Percentiles rank a stretch among this genome's conserved stretches.
Evolutionary conservation across 2,797 vertebrate genomes (phyloP).

Genomic region (Monodelphis domestica): DNA sequence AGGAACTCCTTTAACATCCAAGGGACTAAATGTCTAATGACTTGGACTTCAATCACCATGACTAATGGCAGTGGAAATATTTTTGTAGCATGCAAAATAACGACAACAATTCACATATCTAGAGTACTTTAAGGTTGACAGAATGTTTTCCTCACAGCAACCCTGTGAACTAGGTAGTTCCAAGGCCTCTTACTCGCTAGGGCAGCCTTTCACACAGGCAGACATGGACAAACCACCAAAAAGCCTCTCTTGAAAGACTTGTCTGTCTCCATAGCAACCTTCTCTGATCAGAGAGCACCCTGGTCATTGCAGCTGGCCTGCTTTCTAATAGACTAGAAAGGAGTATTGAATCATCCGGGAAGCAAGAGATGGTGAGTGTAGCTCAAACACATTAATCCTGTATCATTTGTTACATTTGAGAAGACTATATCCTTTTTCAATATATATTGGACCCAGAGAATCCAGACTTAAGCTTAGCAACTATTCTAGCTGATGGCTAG

Average conservation of each 20-base stretch:
- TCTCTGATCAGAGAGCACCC: background rate
- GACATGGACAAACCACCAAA: background rate
- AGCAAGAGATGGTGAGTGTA: background rate
- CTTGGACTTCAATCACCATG: background rate
- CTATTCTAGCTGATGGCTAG: background rate
- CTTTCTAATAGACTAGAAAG: background rate
- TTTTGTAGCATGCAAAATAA: background rate
- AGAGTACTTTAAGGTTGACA: background rate
- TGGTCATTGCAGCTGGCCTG: background rate
- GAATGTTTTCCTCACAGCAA: background rate
- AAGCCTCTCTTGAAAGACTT: background rate
- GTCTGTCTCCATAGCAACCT: conserved; percentile 5
- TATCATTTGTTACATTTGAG: background rate
- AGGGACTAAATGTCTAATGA: background rate
- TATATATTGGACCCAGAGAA: background rate
- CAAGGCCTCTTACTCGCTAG: background rate
- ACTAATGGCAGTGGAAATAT: background rate
- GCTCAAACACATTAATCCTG: background rate
- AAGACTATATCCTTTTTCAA: background rate
- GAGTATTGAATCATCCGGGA: background rate
- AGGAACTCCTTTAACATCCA: background rate
- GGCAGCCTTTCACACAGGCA: background rate
- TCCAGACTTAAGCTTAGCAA: background rate
- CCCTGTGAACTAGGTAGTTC: background rate
- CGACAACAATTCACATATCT: background rate